Percentiles rank a stretch among this genome's conserved stretches.
Evolutionary conservation across 2,797 vertebrate species (phyloP).

Genomic region (Sebastes cheni): DNA sequence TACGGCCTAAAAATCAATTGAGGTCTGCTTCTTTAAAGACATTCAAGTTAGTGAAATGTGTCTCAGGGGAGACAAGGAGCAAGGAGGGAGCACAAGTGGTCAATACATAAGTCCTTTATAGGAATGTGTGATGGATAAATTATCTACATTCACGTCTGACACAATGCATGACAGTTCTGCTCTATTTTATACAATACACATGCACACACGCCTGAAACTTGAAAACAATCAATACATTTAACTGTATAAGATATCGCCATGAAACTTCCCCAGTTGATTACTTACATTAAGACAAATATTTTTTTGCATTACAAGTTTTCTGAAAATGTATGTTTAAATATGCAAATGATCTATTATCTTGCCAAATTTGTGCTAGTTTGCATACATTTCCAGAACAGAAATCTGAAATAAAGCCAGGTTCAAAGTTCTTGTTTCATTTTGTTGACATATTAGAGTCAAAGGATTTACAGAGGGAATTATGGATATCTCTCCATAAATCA

Average conservation of each 20-base stretch:
- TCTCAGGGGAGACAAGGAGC: constrained; percentile 1
- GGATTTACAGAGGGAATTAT: not conserved
- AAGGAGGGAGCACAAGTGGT: not conserved
- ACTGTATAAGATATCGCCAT: too few species aligned
- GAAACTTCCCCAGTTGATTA: too few species aligned
- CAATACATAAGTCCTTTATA: not conserved
- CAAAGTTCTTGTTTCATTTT: not conserved
- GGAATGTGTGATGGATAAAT: not conserved
- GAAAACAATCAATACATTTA: not conserved
- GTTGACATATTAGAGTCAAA: not conserved
- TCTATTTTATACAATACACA: not conserved
- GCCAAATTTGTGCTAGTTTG: not conserved
- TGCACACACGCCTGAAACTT: not conserved
- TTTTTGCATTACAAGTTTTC: not conserved
- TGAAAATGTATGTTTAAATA: not conserved
- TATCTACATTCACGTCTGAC: not conserved
- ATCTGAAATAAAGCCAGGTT: not conserved
- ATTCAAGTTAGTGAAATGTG: not conserved
- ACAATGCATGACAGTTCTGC: not conserved
- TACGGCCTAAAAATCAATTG: constrained; percentile 15
- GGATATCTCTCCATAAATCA: not conserved
- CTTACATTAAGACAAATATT: not conserved
- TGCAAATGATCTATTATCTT: not conserved
- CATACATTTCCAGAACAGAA: not conserved
- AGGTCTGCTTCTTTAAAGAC: constrained; percentile 11